phyloP scores from a whole-genome alignment of 2,113 vertebrate genomes.

The Polypterus bichir region DNA sequence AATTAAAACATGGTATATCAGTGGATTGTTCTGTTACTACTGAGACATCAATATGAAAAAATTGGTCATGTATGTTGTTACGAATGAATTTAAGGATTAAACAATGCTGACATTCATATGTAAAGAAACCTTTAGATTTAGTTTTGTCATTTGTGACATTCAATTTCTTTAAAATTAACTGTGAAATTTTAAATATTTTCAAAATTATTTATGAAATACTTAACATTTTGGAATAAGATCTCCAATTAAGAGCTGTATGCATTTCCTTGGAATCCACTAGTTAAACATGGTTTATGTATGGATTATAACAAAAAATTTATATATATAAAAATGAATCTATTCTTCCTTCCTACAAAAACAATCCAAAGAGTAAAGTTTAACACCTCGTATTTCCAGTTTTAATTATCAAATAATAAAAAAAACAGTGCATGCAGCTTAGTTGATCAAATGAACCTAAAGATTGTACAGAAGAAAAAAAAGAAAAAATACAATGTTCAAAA shows the following conservation, averaged over 20 bases:
- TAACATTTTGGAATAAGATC: constrained; percentile 2
- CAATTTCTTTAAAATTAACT: too few species aligned
- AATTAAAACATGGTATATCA: too few species aligned
- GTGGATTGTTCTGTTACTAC: too few species aligned
- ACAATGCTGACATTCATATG: too few species aligned
- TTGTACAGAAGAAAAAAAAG: too few species aligned
- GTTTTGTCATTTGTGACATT: too few species aligned
- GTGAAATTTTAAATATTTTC: too few species aligned
- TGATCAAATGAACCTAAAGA: not conserved
- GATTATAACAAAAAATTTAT: constrained; percentile 36
- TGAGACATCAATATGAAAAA: too few species aligned
- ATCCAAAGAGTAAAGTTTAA: constrained; percentile 37
- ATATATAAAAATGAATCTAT: constrained; percentile 34
- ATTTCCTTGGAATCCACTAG: constrained; percentile 10
- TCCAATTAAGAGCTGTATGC: not conserved
- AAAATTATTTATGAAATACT: not conserved
- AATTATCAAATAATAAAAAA: constrained; percentile 26
- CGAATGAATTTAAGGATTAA: too few species aligned
- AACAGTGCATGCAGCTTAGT: constrained; percentile 21
- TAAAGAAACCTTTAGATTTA: too few species aligned
- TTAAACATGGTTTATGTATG: constrained; percentile 35
- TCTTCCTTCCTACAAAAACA: constrained; percentile 42
- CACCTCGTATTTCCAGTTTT: constrained; percentile 44
- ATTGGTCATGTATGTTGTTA: too few species aligned
- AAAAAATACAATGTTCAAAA: too few species aligned